Percentiles rank a stretch among this genome's conserved stretches.
Conservation (phyloP, 2,888 invertebrate species). For the Plemyria rubiginata region DNA sequence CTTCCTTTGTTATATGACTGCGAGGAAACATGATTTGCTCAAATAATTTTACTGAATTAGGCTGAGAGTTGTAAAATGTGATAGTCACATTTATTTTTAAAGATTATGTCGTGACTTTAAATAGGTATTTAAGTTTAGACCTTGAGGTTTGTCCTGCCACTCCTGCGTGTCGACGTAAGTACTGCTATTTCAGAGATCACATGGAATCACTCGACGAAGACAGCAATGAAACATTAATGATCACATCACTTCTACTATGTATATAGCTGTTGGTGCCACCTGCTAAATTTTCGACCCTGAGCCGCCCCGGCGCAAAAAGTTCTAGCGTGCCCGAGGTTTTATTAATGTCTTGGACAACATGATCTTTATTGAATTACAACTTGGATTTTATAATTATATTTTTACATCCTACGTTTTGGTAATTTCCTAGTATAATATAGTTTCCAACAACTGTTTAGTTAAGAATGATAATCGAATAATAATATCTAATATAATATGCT, state of each 20-base stretch:
- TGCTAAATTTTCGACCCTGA: slow-evolving; percentile 29
- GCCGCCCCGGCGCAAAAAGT: slow-evolving; percentile 19
- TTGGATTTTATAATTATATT: background rate
- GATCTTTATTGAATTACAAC: slow-evolving; percentile 1
- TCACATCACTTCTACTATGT: too few species aligned
- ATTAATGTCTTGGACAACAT: slow-evolving; percentile 8
- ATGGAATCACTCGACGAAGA: slow-evolving; percentile 4
- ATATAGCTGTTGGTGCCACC: slow-evolving; percentile 28
- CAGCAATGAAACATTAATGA: slow-evolving; percentile 22
- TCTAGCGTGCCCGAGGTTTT: slow-evolving; percentile 16
- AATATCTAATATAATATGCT: too few species aligned
- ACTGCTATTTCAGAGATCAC: slow-evolving; percentile 10
- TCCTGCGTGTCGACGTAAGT: slow-evolving; percentile 1
- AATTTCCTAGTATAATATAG: background rate
- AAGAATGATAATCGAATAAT: too few species aligned
- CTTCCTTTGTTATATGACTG: slow-evolving; percentile 12
- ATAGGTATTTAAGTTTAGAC: too few species aligned
- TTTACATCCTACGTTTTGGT: slow-evolving; percentile 1
- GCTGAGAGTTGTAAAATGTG: background rate
- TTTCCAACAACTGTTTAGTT: background rate
- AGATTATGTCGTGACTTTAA: too few species aligned
- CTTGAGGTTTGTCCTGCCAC: background rate
- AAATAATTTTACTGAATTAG: background rate
- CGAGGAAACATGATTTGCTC: background rate
- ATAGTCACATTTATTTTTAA: too few species aligned